Percentiles rank a stretch among this genome's conserved stretches.
Evolutionary conservation across 53 echinoderm and acorn worm species (phyloP).

Genomic region (Hippasteria phrygiana): DNA sequence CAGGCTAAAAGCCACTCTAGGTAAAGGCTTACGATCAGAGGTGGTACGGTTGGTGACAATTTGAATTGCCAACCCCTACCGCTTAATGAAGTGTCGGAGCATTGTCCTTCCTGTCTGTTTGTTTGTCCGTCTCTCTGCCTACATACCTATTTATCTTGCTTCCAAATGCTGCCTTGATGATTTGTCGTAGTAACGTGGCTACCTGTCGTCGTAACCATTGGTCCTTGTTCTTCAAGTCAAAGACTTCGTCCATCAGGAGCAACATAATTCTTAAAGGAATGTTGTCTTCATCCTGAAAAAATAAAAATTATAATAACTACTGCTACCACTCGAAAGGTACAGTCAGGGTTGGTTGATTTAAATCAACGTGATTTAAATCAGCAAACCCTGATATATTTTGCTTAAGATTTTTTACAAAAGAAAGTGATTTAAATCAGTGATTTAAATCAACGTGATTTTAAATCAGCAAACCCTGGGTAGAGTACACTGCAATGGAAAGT

Average conservation of each 20-base stretch:
- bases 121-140: background rate
- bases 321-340: background rate
- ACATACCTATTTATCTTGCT: constrained; percentile 88
- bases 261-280: constrained; percentile 98
- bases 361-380: no score
- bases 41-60: no score
- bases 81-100: background rate
- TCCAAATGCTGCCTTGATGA: constrained; percentile 95
- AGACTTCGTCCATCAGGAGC: constrained; percentile 94
- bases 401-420: no score
- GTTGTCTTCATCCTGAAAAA: constrained; percentile 94
- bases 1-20: no score
- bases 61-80: background rate
- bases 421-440: no score
- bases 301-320: background rate
- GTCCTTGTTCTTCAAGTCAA: constrained; percentile 95
- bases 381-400: no score
- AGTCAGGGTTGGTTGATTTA: no score
- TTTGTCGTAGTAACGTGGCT: constrained; percentile 84
- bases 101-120: background rate
- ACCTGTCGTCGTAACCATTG: constrained; percentile 96
- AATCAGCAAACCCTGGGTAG: no score
- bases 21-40: no score
- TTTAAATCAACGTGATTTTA: no score
- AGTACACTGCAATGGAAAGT: no score